Percentiles rank a stretch among this genome's conserved stretches.
phyloP scores from a whole-genome alignment of 2,113 vertebrate species.

The Oncorhynchus nerka region DNA sequence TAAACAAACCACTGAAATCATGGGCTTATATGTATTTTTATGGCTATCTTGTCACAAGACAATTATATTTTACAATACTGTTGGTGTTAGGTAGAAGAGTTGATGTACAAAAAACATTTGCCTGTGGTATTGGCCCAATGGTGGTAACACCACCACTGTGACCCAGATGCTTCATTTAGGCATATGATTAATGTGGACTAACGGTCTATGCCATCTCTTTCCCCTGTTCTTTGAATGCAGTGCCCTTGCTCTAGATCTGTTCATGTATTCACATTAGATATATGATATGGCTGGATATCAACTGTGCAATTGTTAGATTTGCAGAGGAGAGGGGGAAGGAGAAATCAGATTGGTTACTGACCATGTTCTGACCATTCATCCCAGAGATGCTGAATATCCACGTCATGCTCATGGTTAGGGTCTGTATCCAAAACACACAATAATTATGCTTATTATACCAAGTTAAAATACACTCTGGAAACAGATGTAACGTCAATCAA shows the following conservation, averaged over 20 bases:
- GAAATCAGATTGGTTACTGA: slow-evolving; percentile 25
- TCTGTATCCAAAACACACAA: slow-evolving; percentile 17
- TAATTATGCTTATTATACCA: not conserved
- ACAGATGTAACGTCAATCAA: not conserved
- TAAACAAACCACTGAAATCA: too few relatives aligned
- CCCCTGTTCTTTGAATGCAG: not conserved
- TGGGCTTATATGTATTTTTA: too few relatives aligned
- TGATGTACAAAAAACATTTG: not conserved
- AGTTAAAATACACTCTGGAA: not conserved
- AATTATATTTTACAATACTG: too few relatives aligned
- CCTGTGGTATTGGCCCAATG: not conserved
- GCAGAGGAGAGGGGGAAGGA: not conserved
- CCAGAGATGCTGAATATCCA: slow-evolving; percentile 67
- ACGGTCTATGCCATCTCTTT: slow-evolving; percentile 12
- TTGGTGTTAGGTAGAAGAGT: not conserved
- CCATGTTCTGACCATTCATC: slow-evolving; percentile 73
- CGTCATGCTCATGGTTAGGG: slow-evolving; percentile 34
- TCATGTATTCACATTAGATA: not conserved
- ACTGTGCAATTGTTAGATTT: not conserved
- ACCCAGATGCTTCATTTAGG: not conserved
- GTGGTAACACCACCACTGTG: slow-evolving; percentile 3
- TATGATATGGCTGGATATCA: not conserved
- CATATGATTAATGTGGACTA: slow-evolving; percentile 1
- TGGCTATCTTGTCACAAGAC: too few relatives aligned
- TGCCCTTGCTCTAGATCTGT: not conserved